These are phyloP conservation scores for Xiphophorus maculatus DNA, from an alignment of 2,113 vertebrate species.

Conservation along the genomic window DNA sequence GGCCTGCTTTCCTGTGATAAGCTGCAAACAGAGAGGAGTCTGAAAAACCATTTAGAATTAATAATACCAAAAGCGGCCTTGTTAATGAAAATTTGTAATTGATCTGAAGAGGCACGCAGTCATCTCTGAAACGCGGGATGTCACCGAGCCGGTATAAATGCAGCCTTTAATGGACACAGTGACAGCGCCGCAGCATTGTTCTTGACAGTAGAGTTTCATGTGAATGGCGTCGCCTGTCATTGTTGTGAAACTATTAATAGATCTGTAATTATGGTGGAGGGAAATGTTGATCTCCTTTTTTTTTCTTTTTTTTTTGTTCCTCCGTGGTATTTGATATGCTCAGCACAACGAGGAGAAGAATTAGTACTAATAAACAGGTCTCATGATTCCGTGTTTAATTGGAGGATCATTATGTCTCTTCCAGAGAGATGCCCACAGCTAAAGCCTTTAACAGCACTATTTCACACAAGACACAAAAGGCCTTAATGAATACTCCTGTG, in stretches of 20 bases:
- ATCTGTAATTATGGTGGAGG: slow-evolving; percentile 78
- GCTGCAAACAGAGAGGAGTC: slow-evolving; percentile 66
- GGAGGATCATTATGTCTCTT: slow-evolving; percentile 79
- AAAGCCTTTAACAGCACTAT: slow-evolving; percentile 71
- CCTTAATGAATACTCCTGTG: slow-evolving; percentile 84
- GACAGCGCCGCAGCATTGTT: slow-evolving; percentile 71
- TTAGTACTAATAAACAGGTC: slow-evolving; percentile 81
- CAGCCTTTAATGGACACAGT: slow-evolving; percentile 75
- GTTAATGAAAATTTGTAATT: slow-evolving; percentile 78
- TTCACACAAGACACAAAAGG: slow-evolving; percentile 76
- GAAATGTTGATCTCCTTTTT: slow-evolving; percentile 67
- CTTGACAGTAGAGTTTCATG: slow-evolving; percentile 74
- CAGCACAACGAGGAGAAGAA: slow-evolving; percentile 79
- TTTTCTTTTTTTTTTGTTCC: slow-evolving; percentile 41
- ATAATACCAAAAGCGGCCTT: slow-evolving; percentile 73
- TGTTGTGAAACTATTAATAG: slow-evolving; percentile 82
- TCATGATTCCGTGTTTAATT: slow-evolving; percentile 79
- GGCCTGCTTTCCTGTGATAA: slow-evolving; percentile 80
- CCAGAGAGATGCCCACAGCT: slow-evolving; percentile 77
- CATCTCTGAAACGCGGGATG: slow-evolving; percentile 79
- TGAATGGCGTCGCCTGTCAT: slow-evolving; percentile 73
- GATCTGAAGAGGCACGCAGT: slow-evolving; percentile 75
- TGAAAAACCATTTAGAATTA: slow-evolving; percentile 80
- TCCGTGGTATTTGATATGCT: slow-evolving; percentile 77
- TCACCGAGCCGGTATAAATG: slow-evolving; percentile 75